phyloP scores from a whole-genome alignment of 2,888 invertebrate species.

The Chymomyza caudatula region DNA sequence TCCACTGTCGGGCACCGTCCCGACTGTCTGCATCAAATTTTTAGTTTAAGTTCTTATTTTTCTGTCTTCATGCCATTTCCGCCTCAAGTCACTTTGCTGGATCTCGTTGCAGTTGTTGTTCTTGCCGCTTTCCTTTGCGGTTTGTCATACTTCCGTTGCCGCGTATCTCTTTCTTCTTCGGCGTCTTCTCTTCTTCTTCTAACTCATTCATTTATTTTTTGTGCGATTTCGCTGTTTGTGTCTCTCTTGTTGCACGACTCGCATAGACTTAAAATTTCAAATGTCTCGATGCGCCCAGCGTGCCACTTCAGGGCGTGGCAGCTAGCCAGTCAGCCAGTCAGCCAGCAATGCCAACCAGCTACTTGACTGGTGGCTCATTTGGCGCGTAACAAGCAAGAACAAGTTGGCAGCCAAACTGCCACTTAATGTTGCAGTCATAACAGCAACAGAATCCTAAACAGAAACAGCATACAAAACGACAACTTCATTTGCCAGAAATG shows the following conservation, averaged over 20 bases:
- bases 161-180: slow-evolving; percentile 36
- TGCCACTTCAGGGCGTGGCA: neutral
- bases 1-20: too few species aligned
- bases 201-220: neutral
- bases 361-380: slow-evolving; percentile 41
- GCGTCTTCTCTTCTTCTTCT: neutral
- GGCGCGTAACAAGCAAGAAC: slow-evolving; percentile 22
- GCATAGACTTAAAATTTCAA: slow-evolving; percentile 39
- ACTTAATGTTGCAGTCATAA: neutral
- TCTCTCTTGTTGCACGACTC: neutral
- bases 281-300: slow-evolving; percentile 7
- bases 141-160: slow-evolving; percentile 47
- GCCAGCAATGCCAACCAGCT: slow-evolving; percentile 1
- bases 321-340: slow-evolving; percentile 4
- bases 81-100: slow-evolving; percentile 4
- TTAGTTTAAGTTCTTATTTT: slow-evolving; percentile 28
- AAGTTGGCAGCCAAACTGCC: slow-evolving; percentile 20
- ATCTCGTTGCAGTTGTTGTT: neutral
- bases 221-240: neutral
- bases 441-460: slow-evolving; percentile 8
- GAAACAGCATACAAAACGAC: slow-evolving; percentile 42
- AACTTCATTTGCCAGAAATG: slow-evolving; percentile 55
- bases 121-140: slow-evolving; percentile 38
- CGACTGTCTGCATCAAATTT: too few species aligned
- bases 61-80: slow-evolving; percentile 10